Evolutionary conservation across 2,797 vertebrate genomes (phyloP).

Genomic region (Glyptemys insculpta): DNA sequence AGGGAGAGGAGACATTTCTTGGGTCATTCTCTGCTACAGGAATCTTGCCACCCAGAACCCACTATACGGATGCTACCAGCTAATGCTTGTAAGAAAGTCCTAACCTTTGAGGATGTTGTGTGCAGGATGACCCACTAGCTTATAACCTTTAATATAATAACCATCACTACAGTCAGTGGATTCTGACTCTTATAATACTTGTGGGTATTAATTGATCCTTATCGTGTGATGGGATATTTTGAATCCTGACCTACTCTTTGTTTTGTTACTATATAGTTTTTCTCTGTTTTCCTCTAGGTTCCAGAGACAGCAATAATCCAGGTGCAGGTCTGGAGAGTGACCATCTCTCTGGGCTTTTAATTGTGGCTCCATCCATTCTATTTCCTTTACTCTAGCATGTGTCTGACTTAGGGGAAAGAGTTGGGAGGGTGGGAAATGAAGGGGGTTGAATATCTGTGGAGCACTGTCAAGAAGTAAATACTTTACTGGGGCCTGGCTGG

Average conservation of each 20-base stretch:
- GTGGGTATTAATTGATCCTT: neutral
- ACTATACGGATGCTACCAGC: neutral
- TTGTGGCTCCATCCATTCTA: too few species aligned
- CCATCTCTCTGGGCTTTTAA: neutral
- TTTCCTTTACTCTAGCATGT: neutral
- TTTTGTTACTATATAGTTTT: neutral
- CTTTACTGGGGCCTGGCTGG: neutral
- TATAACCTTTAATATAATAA: neutral
- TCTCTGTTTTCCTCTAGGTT: neutral
- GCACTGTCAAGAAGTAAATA: neutral
- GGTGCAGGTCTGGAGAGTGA: neutral
- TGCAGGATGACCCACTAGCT: neutral
- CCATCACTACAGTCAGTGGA: neutral
- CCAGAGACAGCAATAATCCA: neutral
- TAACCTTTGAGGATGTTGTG: neutral
- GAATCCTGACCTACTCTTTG: neutral
- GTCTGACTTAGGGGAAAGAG: neutral
- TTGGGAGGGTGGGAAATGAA: neutral
- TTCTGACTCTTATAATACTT: neutral
- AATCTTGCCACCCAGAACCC: neutral
- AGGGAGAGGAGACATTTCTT: neutral
- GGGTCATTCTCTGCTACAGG: neutral
- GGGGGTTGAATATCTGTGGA: fast-evolving
- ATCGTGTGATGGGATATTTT: neutral
- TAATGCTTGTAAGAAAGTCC: neutral